Evolutionary conservation across 2,888 invertebrate genomes (phyloP).

Genomic region (Platycheirus rosarum): DNA sequence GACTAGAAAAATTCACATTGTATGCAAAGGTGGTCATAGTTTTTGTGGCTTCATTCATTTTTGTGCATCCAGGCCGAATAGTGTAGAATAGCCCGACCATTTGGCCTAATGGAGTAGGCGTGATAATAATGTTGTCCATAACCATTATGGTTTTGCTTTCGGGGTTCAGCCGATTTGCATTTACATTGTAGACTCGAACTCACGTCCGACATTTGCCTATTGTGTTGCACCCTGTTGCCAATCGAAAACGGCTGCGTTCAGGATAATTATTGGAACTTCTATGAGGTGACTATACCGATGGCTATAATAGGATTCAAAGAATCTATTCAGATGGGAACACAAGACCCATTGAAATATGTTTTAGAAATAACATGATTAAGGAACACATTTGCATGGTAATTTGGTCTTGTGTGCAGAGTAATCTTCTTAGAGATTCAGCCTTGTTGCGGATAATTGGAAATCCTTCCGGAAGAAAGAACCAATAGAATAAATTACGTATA

Average conservation of each 20-base stretch:
- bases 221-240: slow-evolving; percentile 24
- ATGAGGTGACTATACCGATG: too few species aligned
- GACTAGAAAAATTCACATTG: slow-evolving; percentile 2
- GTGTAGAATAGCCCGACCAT: neutral
- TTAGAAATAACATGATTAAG: neutral
- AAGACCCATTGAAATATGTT: too few species aligned
- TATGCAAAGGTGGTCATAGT: slow-evolving; percentile 54
- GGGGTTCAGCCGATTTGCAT: slow-evolving; percentile 41
- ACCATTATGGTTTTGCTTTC: slow-evolving; percentile 58
- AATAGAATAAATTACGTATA: too few species aligned
- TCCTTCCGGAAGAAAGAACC: slow-evolving; percentile 17
- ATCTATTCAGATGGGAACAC: too few species aligned
- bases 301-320: too few species aligned
- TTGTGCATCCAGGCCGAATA: slow-evolving; percentile 9
- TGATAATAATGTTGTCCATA: slow-evolving; percentile 58
- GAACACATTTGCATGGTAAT: slow-evolving; percentile 24
- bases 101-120: slow-evolving; percentile 32
- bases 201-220: neutral
- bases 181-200: neutral
- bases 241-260: neutral
- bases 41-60: slow-evolving; percentile 52
- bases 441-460: slow-evolving; percentile 44
- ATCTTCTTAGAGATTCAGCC: slow-evolving; percentile 39
- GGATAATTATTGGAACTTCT: slow-evolving; percentile 21
- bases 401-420: slow-evolving; percentile 3